Conservation (phyloP, 35 echinoderm and acorn worm genomes). For the Acanthaster planci region DNA sequence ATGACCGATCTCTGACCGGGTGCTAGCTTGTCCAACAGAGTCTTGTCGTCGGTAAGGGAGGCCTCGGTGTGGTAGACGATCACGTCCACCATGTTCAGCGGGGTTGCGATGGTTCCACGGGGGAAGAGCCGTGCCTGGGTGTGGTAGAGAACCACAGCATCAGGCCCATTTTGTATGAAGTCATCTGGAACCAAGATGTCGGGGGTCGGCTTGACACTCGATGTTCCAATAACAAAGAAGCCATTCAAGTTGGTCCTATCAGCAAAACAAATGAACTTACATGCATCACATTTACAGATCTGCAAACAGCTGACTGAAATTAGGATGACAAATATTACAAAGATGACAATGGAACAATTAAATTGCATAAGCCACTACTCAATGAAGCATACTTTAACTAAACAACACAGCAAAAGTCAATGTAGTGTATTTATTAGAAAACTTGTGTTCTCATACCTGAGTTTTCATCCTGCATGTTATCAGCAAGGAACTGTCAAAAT, state of each 20-base stretch:
- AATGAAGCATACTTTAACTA: too few species aligned
- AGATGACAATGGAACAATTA: too few species aligned
- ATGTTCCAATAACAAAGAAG: constrained; percentile 76
- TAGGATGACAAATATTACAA: too few species aligned
- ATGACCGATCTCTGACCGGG: constrained; percentile 71
- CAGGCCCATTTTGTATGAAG: constrained; percentile 81
- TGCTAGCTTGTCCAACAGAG: constrained; percentile 60
- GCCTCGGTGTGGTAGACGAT: constrained; percentile 42
- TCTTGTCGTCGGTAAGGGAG: constrained; percentile 13
- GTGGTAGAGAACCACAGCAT: constrained; percentile 77
- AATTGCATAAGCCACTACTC: too few species aligned
- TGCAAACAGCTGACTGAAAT: too few species aligned
- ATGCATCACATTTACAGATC: too few species aligned
- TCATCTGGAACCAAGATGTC: constrained; percentile 60
- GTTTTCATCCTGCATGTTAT: too few species aligned
- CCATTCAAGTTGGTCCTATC: constrained; percentile 83
- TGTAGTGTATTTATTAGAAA: too few species aligned
- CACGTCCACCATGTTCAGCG: constrained; percentile 55
- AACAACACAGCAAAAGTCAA: too few species aligned
- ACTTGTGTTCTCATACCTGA: too few species aligned
- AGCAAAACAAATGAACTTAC: constrained; percentile 12
- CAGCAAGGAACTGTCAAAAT: too few species aligned
- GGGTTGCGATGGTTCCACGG: constrained; percentile 55
- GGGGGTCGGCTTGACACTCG: constrained; percentile 35
- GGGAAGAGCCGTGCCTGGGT: constrained; percentile 48